phyloP scores from a whole-genome alignment of 1,140 invertebrate genomes.

The Lepidurus apus region DNA sequence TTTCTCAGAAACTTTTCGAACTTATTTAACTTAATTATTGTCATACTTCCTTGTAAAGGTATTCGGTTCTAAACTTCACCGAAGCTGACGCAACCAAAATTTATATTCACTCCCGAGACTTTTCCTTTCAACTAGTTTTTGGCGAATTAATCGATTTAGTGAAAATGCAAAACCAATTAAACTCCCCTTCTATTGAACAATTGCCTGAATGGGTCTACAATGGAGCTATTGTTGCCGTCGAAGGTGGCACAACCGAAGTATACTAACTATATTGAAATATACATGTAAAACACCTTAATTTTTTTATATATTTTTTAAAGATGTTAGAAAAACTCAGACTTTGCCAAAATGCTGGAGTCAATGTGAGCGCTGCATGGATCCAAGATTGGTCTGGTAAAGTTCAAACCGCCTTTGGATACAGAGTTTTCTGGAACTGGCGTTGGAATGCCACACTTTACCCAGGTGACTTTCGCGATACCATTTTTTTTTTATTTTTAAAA shows the following conservation, averaged over 20 bases:
- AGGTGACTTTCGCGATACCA: constrained; percentile 34
- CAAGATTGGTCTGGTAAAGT: constrained; percentile 48
- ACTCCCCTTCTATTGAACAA: constrained; percentile 36
- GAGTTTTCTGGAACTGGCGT: constrained; percentile 49
- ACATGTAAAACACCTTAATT: not conserved
- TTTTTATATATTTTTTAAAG: constrained; percentile 35
- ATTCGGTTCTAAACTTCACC: constrained; percentile 43
- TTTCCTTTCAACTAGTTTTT: constrained; percentile 37
- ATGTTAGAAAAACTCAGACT: constrained; percentile 42
- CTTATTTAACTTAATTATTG: no score
- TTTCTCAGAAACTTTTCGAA: not conserved
- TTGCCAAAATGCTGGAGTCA: constrained; percentile 40
- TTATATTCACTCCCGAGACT: constrained; percentile 38
- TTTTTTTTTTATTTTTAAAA: no score
- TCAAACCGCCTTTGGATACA: constrained; percentile 45
- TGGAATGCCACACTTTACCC: constrained; percentile 45
- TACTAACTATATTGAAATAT: not conserved
- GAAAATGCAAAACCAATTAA: constrained; percentile 36
- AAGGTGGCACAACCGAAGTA: constrained; percentile 42
- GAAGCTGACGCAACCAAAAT: constrained; percentile 40
- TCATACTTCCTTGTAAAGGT: constrained; percentile 36
- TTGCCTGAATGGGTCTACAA: constrained; percentile 45
- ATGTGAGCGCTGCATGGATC: constrained; percentile 46
- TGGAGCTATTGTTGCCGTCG: constrained; percentile 45
- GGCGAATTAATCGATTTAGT: constrained; percentile 38